Base-by-base conservation (phyloP, 2,113 vertebrate species). In the Melanotaenia duboulayi region DNA sequence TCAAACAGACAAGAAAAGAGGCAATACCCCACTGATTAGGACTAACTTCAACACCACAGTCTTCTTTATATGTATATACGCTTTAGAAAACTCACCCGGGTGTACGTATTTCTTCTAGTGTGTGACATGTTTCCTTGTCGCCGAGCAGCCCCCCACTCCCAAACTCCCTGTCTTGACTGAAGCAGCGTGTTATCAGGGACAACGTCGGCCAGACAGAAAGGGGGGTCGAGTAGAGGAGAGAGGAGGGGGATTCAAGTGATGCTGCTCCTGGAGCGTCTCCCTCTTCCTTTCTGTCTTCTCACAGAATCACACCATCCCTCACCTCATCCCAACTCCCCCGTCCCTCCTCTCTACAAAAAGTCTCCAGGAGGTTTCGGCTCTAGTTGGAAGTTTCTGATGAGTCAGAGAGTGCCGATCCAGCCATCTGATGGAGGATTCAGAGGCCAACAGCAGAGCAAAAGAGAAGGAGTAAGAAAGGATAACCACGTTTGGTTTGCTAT, bases 121-220 rank as follows among this genome's bases (percentile, higher is more conserved):
- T 96, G 96, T 91, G 96, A 96, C 97, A 97, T 97, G 90, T 90
- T 79, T 91, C 75, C 84, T 49, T 56, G 20, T 59, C 13, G 20
- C 48, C 2, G 13, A 60, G 14, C 20, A 49, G 32, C 32, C 32
- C 32, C 32, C 32, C 32, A 68, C 57, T 60, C 24, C 13, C 67
- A 24, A 68, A 52, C 51, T 37, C 44, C 54, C 73, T 35, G 65
- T 56, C 67, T 72, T n/a, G 55, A 59, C 76, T 62, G 75, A 56
- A 61, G 64, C 40, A 69, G 44, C 1, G 61, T 39, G 80, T 61
- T 83, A 65, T 52, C 49, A 46, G 44, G 73, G 44, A 65, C 71
- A 72, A 65, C n/a, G 59, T 54, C 24, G 7, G 64, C 78, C 81
- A 88, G 85, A 87, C 85, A 73, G 79, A 65, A 35, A 35, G 48